A percentile compares a stretch with the other conserved stretches of the same genome.
These are phyloP conservation scores for Tetramorium alpestre DNA, from an alignment of 1,140 invertebrate species.

Conservation along the genomic window DNA sequence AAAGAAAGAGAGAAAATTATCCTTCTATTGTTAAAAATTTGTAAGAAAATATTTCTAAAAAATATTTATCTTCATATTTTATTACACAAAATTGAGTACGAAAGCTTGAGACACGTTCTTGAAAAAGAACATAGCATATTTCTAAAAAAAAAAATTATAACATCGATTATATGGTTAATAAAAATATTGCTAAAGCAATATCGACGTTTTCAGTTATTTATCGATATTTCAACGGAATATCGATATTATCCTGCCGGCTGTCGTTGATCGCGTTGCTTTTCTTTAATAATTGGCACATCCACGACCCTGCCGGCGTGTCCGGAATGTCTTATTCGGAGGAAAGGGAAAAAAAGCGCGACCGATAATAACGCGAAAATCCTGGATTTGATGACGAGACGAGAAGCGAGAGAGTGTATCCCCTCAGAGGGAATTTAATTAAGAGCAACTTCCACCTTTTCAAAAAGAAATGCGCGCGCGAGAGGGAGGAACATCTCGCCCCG, in stretches of 20 bases:
- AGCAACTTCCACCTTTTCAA: slow-evolving; percentile 56
- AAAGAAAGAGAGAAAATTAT: not conserved
- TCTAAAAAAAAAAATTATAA: not conserved
- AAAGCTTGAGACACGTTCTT: not conserved
- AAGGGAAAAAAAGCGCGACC: not conserved
- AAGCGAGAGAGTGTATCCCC: slow-evolving; percentile 10
- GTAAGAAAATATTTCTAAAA: not conserved
- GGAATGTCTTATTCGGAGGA: slow-evolving; percentile 33
- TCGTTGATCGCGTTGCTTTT: not conserved
- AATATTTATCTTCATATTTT: slow-evolving; percentile 1
- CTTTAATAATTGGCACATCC: slow-evolving; percentile 52
- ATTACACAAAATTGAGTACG: not conserved
- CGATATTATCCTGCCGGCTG: not conserved
- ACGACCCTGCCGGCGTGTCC: not conserved
- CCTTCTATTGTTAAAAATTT: not conserved
- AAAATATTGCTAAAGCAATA: not conserved
- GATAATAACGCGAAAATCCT: slow-evolving; percentile 64
- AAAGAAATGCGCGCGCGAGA: slow-evolving; percentile 54
- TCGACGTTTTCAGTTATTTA: not conserved
- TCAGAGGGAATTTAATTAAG: slow-evolving; percentile 65
- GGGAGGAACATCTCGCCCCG: slow-evolving; percentile 66
- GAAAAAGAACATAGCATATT: not conserved
- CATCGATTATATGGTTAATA: not conserved
- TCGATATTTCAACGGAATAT: not conserved
- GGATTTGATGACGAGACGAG: slow-evolving; percentile 25